Evolutionary conservation across 1,140 invertebrate genomes (phyloP).

Genomic region (Euglossa dilemma): DNA sequence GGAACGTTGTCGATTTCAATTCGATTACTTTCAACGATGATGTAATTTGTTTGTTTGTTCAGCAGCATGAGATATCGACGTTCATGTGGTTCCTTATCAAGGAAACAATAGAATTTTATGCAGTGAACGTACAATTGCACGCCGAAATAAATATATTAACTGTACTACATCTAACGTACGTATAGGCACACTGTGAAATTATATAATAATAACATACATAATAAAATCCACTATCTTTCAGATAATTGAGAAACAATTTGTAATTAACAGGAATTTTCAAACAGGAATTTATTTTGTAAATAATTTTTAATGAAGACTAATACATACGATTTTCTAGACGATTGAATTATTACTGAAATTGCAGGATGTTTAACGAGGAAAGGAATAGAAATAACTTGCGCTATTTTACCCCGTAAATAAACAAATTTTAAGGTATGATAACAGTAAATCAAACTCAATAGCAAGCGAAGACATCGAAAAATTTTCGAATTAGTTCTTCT

Average conservation of each 20-base stretch:
- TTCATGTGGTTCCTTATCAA: neutral
- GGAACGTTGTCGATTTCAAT: slow-evolving; percentile 21
- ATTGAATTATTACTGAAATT: neutral
- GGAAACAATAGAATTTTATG: neutral
- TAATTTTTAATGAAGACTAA: slow-evolving; percentile 6
- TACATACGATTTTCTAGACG: neutral
- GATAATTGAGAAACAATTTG: neutral
- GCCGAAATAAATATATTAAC: slow-evolving; percentile 10
- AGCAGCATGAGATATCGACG: neutral
- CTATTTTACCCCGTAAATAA: neutral
- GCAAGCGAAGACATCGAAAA: neutral
- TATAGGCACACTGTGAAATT: neutral
- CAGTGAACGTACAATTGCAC: neutral
- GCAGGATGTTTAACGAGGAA: no score
- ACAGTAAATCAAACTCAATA: neutral
- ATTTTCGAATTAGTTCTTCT: neutral
- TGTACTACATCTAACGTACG: neutral
- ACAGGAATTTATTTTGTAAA: slow-evolving; percentile 11
- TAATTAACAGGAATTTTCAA: neutral
- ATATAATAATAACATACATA: neutral
- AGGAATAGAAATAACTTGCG: neutral
- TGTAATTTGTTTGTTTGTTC: slow-evolving; percentile 42
- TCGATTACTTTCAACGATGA: slow-evolving; percentile 28
- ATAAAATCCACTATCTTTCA: neutral
- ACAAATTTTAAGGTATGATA: neutral